A percentile compares a stretch with the other conserved stretches of the same genome.
These are phyloP conservation scores for Ptychoptera contaminata DNA, from an alignment of 2,888 invertebrate species.

Conservation along the genomic window DNA sequence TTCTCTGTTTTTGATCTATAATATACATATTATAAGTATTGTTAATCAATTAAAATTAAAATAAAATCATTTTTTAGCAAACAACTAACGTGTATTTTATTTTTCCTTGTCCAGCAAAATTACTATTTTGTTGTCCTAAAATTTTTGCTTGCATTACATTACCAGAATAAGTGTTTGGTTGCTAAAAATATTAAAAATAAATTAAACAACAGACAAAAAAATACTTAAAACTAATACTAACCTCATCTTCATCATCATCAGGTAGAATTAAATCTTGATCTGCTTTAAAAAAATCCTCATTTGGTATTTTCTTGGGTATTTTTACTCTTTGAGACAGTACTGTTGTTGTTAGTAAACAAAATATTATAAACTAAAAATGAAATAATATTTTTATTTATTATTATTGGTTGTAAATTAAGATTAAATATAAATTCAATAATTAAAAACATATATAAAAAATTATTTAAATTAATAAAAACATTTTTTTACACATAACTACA, in stretches of 20 bases:
- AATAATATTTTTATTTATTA: too few relatives aligned
- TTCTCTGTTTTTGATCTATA: slow-evolving; percentile 28
- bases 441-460: too few relatives aligned
- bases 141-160: slow-evolving; percentile 27
- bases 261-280: slow-evolving; percentile 26
- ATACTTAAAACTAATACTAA: not conserved
- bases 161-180: slow-evolving; percentile 23
- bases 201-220: not conserved
- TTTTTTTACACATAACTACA: too few relatives aligned
- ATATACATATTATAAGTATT: slow-evolving; percentile 4
- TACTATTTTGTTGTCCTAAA: slow-evolving; percentile 22
- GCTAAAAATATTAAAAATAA: slow-evolving; percentile 15
- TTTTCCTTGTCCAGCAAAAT: slow-evolving; percentile 22
- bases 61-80: not conserved
- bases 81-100: slow-evolving; percentile 19
- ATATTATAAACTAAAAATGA: too few relatives aligned
- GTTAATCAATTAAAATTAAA: slow-evolving; percentile 1
- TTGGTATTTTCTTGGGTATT: too few relatives aligned
- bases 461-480: too few relatives aligned
- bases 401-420: too few relatives aligned
- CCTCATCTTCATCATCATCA: slow-evolving; percentile 18
- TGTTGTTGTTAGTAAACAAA: too few relatives aligned
- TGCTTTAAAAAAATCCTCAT: slow-evolving; percentile 20
- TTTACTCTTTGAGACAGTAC: too few relatives aligned
- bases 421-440: too few relatives aligned